Evolutionary conservation across 2,888 invertebrate species (phyloP).

Genomic region (Gasteruption jaculator): DNA sequence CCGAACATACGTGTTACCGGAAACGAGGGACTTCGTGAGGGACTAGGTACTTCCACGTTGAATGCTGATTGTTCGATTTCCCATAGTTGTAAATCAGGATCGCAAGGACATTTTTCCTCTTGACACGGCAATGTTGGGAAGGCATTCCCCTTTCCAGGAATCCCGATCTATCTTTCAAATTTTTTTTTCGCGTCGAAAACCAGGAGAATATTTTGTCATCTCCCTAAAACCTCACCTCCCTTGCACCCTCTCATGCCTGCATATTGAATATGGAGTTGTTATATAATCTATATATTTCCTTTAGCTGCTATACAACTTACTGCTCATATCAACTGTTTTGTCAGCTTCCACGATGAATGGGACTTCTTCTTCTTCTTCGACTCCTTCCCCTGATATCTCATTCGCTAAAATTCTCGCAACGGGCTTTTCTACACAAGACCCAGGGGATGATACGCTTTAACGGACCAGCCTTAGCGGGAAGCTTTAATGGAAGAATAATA

Average conservation of each 20-base stretch:
- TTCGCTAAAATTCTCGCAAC: constrained; percentile 26
- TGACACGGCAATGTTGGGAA: too few relatives aligned
- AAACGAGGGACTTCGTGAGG: too few relatives aligned
- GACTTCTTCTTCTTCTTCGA: constrained; percentile 40
- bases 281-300: constrained; percentile 8
- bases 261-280: not conserved
- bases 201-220: too few relatives aligned
- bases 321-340: constrained; percentile 50
- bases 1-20: too few relatives aligned
- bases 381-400: constrained; percentile 16
- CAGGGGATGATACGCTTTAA: too few relatives aligned
- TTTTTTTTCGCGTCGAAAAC: constrained; percentile 10
- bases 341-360: constrained; percentile 46
- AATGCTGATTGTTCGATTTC: too few relatives aligned
- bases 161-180: constrained; percentile 15
- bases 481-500: too few relatives aligned
- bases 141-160: constrained; percentile 23
- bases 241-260: not conserved
- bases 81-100: constrained; percentile 42
- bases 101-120: constrained; percentile 38
- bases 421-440: too few relatives aligned
- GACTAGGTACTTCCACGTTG: too few relatives aligned
- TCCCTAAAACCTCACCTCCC: too few relatives aligned
- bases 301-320: too few relatives aligned
- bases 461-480: too few relatives aligned